These are phyloP conservation scores for Petroica traversi DNA, from an alignment of 2,113 vertebrate species.

Conservation along the genomic window DNA sequence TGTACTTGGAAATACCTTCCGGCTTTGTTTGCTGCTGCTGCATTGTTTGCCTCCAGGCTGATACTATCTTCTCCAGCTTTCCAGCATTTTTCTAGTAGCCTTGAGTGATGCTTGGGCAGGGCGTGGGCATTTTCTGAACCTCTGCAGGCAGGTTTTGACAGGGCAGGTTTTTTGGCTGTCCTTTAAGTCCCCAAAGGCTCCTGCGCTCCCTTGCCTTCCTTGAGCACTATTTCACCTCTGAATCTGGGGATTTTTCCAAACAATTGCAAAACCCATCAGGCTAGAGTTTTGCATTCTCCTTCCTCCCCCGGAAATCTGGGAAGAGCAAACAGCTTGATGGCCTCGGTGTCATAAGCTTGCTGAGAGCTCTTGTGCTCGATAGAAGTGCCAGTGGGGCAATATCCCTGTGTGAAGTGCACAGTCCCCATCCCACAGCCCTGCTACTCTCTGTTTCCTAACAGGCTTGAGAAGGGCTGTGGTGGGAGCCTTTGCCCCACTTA, in stretches of 20 bases:
- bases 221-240: neutral
- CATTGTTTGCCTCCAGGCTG: conserved; percentile 12
- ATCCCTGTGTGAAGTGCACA: neutral
- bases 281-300: neutral
- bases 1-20: conserved; percentile 46
- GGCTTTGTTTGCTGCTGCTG: neutral
- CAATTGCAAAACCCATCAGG: neutral
- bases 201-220: neutral
- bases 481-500: neutral
- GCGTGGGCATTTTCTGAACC: neutral
- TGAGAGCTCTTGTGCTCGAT: neutral
- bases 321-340: neutral
- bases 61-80: conserved; percentile 39
- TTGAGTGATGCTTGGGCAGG: neutral
- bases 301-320: neutral
- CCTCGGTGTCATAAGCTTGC: neutral
- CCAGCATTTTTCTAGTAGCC: conserved; percentile 22
- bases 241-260: conserved; percentile 27
- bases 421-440: neutral
- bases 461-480: fast-evolving
- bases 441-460: neutral
- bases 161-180: neutral
- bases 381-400: neutral
- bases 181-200: neutral
- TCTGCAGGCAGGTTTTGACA: neutral